A percentile compares a stretch with the other conserved stretches of the same genome.
Evolutionary conservation across 1,140 invertebrate genomes (phyloP).

Genomic region (Heliconius himera): DNA sequence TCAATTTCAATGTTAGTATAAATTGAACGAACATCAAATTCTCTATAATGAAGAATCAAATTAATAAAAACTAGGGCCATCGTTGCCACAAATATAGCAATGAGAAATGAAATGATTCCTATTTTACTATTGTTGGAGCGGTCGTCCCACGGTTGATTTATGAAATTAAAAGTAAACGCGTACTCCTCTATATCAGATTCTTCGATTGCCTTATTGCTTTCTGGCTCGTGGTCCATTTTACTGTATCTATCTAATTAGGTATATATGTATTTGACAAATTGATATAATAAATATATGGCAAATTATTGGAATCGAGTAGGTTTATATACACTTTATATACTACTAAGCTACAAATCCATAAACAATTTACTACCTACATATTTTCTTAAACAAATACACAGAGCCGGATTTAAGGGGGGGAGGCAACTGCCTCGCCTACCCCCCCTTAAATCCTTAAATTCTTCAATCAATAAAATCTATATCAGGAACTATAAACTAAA

Average conservation of each 20-base stretch:
- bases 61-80: slow-evolving; percentile 58
- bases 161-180: slow-evolving; percentile 62
- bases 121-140: slow-evolving; percentile 63
- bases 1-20: slow-evolving; percentile 46
- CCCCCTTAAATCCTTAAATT: too few species aligned
- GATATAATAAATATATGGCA: not conserved
- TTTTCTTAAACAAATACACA: too few species aligned
- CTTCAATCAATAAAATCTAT: too few species aligned
- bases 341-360: not conserved
- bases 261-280: not conserved
- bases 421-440: too few species aligned
- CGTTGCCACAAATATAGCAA: slow-evolving; percentile 57
- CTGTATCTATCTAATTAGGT: not conserved
- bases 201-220: slow-evolving; percentile 54
- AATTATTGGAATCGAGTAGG: slow-evolving; percentile 12
- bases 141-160: slow-evolving; percentile 69
- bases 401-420: too few species aligned
- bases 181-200: slow-evolving; percentile 44
- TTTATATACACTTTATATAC: not conserved
- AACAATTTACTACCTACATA: not conserved
- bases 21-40: slow-evolving; percentile 36
- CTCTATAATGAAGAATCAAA: slow-evolving; percentile 60
- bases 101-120: slow-evolving; percentile 51
- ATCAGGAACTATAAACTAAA: too few species aligned
- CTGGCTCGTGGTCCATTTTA: slow-evolving; percentile 54